Conservation (phyloP, 1,140 invertebrate genomes). For the Coenobita brevimanus region DNA sequence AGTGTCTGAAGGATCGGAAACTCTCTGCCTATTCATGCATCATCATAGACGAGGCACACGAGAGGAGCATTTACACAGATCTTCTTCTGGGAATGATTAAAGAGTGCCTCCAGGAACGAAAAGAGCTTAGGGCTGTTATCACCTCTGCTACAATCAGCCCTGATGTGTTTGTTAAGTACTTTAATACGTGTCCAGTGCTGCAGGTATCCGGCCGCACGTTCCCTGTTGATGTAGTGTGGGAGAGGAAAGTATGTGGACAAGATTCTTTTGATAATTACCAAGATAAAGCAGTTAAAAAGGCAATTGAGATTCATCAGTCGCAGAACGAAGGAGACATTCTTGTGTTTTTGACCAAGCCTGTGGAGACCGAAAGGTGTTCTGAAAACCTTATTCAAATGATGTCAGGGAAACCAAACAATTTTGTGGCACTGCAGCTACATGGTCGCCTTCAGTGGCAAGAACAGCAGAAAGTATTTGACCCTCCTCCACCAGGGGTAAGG, state of each 20-base stretch:
- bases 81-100: slow-evolving; percentile 35
- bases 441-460: slow-evolving; percentile 29
- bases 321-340: slow-evolving; percentile 24
- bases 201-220: slow-evolving; percentile 38
- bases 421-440: slow-evolving; percentile 10
- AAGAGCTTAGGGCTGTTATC: slow-evolving; percentile 28
- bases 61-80: slow-evolving; percentile 39
- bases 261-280: slow-evolving; percentile 27
- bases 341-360: slow-evolving; percentile 28
- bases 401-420: not conserved
- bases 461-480: slow-evolving; percentile 24
- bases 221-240: slow-evolving; percentile 35
- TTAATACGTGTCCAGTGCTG: slow-evolving; percentile 20
- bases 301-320: not conserved
- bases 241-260: not conserved
- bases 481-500: not conserved
- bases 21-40: slow-evolving; percentile 25
- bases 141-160: slow-evolving; percentile 41
- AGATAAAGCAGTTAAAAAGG: slow-evolving; percentile 9
- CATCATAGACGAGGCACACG: slow-evolving; percentile 40
- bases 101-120: not conserved
- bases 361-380: slow-evolving; percentile 28
- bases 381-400: not conserved
- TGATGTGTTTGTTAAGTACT: slow-evolving; percentile 33
- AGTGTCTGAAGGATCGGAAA: slow-evolving; percentile 26